These are phyloP conservation scores for Aurelia sp. DNA, from an alignment of 30 jellyfish, hydroid and myxozoan genomes.

Conservation along the genomic window DNA sequence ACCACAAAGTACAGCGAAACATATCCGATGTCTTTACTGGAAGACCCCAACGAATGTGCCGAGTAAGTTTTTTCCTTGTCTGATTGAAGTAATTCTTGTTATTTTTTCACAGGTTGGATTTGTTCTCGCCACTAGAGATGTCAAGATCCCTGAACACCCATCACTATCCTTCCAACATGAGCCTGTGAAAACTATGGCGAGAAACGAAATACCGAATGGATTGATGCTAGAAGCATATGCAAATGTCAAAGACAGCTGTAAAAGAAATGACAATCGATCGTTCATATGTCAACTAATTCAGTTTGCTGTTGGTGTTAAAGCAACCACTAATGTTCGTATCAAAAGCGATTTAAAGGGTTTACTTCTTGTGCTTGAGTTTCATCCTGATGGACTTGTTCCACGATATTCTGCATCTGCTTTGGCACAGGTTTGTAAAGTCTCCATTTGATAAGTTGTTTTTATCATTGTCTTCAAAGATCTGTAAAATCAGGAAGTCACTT, in stretches of 20 bases:
- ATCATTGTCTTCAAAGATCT: too few relatives aligned
- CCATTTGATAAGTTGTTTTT: too few relatives aligned
- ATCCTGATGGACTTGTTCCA: slow-evolving; percentile 55
- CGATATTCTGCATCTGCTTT: slow-evolving; percentile 21
- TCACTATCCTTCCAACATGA: slow-evolving; percentile 43
- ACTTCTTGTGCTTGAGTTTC: slow-evolving; percentile 28
- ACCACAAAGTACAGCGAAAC: too few relatives aligned
- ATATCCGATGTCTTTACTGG: too few relatives aligned
- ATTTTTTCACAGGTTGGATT: slow-evolving; percentile 34
- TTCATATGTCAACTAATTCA: slow-evolving; percentile 63
- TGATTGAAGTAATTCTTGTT: not conserved
- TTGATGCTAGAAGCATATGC: slow-evolving; percentile 57
- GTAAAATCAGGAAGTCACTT: too few relatives aligned
- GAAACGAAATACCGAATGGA: slow-evolving; percentile 35
- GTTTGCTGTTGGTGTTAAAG: slow-evolving; percentile 63
- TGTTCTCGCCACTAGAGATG: slow-evolving; percentile 51
- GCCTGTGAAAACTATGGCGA: slow-evolving; percentile 45
- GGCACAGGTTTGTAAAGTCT: slow-evolving; percentile 5
- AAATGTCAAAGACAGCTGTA: slow-evolving; percentile 53
- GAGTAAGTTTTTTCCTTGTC: not conserved
- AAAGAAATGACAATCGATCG: slow-evolving; percentile 58
- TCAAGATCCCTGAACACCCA: slow-evolving; percentile 42
- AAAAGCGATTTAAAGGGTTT: slow-evolving; percentile 39
- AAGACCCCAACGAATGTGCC: too few relatives aligned
- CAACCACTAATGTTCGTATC: slow-evolving; percentile 33